These are phyloP conservation scores for Ctenoplectra terminalis DNA, from an alignment of 1,140 invertebrate genomes.

Conservation along the genomic window DNA sequence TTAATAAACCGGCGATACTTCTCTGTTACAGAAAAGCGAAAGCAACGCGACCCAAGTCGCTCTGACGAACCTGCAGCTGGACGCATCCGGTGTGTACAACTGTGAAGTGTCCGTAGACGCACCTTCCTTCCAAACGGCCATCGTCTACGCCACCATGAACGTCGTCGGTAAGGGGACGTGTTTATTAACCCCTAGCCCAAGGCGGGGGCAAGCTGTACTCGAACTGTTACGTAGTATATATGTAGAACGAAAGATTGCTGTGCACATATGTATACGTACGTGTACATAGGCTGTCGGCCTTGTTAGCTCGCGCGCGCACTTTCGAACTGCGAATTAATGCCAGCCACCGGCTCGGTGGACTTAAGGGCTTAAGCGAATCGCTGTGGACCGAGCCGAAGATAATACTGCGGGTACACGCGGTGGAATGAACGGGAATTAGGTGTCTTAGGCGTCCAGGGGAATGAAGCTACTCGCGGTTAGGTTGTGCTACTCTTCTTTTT, in stretches of 20 bases:
- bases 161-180: constrained; percentile 87
- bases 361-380: constrained; percentile 53
- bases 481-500: background rate
- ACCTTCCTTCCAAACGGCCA: constrained; percentile 92
- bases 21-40: constrained; percentile 82
- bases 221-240: background rate
- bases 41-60: constrained; percentile 87
- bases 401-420: constrained; percentile 50
- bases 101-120: constrained; percentile 94
- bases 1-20: background rate
- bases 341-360: constrained; percentile 44
- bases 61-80: constrained; percentile 84
- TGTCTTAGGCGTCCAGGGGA: constrained; percentile 25
- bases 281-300: background rate
- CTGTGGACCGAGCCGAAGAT: constrained; percentile 52
- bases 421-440: constrained; percentile 49
- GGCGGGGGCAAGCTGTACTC: background rate
- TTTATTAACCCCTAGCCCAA: background rate
- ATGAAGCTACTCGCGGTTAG: constrained; percentile 18
- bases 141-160: constrained; percentile 87
- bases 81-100: constrained; percentile 88
- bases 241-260: too few relatives aligned
- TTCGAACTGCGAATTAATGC: constrained; percentile 55
- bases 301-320: background rate
- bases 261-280: background rate